Evolutionary conservation across 2,888 invertebrate genomes (phyloP).

Genomic region (Griposia aprilina): DNA sequence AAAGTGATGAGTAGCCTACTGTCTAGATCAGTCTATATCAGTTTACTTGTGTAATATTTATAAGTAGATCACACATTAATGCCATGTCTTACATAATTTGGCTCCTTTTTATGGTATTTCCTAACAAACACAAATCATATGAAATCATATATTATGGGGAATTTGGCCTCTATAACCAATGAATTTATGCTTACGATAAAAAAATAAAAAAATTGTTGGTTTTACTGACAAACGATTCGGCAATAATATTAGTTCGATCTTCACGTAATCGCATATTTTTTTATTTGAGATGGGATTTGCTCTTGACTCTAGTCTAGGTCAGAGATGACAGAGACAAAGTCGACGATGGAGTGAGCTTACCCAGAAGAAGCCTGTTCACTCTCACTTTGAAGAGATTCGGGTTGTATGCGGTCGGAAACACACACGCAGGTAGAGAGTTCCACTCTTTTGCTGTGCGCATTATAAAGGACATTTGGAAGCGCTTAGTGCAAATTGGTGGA

Average conservation of each 20-base stretch:
- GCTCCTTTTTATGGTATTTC: not conserved
- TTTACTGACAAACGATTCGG: not conserved
- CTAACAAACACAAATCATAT: not conserved
- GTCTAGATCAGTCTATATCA: constrained; percentile 46
- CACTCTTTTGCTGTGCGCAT: too few relatives aligned
- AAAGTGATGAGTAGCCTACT: constrained; percentile 31
- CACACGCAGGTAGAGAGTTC: too few relatives aligned
- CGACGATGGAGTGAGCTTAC: too few relatives aligned
- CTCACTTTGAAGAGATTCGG: too few relatives aligned
- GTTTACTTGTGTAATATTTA: constrained; percentile 3
- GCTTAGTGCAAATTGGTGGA: too few relatives aligned
- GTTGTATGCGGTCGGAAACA: too few relatives aligned
- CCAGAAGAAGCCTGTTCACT: too few relatives aligned
- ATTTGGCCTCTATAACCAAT: not conserved
- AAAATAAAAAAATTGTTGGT: not conserved
- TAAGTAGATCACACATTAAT: not conserved
- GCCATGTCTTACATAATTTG: not conserved
- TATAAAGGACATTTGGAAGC: too few relatives aligned
- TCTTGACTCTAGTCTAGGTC: too few relatives aligned
- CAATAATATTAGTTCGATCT: not conserved
- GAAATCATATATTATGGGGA: not conserved
- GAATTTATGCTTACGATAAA: not conserved
- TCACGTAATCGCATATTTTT: too few relatives aligned
- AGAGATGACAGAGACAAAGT: too few relatives aligned
- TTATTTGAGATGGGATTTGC: too few relatives aligned